These are phyloP conservation scores for Smithornis capensis DNA, from an alignment of 2,113 vertebrate species.

Conservation along the genomic window DNA sequence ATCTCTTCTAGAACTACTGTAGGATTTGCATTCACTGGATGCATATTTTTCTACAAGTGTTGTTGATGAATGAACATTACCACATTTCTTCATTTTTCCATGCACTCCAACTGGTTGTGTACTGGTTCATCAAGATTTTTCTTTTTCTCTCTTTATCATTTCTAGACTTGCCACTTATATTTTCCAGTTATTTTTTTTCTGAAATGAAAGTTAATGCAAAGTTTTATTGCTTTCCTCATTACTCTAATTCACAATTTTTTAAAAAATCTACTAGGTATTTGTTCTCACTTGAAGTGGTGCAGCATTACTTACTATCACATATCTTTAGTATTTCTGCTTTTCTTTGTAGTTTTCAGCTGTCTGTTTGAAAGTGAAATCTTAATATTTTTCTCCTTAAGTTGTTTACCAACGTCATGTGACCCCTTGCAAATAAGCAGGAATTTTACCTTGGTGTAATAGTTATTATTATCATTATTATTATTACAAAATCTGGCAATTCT, in stretches of 20 bases:
- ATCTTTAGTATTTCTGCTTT: background rate
- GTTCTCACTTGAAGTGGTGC: background rate
- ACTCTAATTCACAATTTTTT: background rate
- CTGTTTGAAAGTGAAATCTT: background rate
- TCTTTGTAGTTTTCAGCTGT: background rate
- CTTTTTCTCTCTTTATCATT: background rate
- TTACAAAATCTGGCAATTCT: background rate
- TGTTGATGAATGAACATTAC: background rate
- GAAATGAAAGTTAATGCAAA: background rate
- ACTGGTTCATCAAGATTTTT: background rate
- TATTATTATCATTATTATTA: background rate
- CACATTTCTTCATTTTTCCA: background rate
- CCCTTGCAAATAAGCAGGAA: background rate
- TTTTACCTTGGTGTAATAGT: background rate
- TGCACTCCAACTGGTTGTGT: background rate
- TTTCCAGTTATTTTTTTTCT: background rate
- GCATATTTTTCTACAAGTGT: background rate
- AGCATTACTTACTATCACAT: background rate
- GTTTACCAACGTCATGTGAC: background rate
- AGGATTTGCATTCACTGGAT: background rate
- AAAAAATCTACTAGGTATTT: background rate
- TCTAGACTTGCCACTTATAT: background rate
- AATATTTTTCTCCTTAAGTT: background rate
- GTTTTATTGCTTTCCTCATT: background rate
- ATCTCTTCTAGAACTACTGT: background rate